Evolutionary conservation across 2,113 vertebrate species (phyloP), one percentile per base, ranked within the genome.

Genomic region (Poeciliopsis turrubarensis): DNA sequence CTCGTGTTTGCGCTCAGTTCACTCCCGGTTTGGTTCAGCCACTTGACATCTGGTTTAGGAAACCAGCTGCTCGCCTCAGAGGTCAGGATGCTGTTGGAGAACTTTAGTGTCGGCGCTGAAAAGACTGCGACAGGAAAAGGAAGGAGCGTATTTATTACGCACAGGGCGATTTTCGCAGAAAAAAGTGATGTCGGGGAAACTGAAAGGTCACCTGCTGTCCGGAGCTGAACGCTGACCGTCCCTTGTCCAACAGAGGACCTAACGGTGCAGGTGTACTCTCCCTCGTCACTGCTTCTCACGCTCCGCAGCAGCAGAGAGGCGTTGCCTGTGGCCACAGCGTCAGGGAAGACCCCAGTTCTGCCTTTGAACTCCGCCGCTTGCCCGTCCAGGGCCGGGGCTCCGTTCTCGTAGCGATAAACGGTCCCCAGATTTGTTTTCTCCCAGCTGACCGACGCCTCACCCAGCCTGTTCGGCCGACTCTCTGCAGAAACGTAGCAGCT

Each of bases 201-300:
- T 13, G 27, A 87, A 67, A 68, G 70, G 26, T 26, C 57, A 93
- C 92, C 89, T 82, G 85, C 91, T 13, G 86, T 84, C 15, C 69
- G 70, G 13, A 93, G 89, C 2, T 75, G 10, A 17, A 92, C 61
- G 70, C 12, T 77, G 77, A 91, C 62, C 1, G 5, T 11, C 30
- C 89, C 89, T 15, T 32, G 26, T 0, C 73, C 78, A 0, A 17
- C 25, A 0, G 86, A 81, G 41, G 86, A 78, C 65, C 66, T 67
- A 62, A 91, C 44, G 47, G n/a, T 82, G 82, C 91, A 92, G 51
- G 70, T 85, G 87, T 93, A 92, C 27, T 64, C 5, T 8, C 92
- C 92, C 4, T 37, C 72, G 4, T 93, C 92, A 0, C 39, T 17
- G 0, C 0, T 34, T 3, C 60, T 76, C 72, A 90, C 87, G 0